Conservation (phyloP, 2,113 vertebrate species). For the Pedetes capensis region DNA sequence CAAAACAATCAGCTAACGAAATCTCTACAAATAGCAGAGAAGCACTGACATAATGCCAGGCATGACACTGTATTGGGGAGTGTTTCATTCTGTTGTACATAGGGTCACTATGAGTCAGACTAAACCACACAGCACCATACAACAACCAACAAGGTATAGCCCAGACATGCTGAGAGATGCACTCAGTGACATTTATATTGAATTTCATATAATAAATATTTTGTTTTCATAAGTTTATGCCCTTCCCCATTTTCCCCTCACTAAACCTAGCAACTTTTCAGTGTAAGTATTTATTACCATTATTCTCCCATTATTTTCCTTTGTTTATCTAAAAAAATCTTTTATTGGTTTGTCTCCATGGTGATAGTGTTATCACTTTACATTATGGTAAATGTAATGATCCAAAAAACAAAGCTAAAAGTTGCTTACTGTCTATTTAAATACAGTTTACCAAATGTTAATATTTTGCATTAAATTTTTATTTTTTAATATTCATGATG, state of each 20-base stretch:
- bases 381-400: background rate
- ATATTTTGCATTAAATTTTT: background rate
- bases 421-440: background rate
- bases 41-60: too few species aligned
- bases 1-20: too few species aligned
- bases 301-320: background rate
- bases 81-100: too few species aligned
- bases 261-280: background rate
- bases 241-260: background rate
- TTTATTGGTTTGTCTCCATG: background rate
- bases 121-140: too few species aligned
- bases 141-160: background rate
- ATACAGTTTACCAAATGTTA: background rate
- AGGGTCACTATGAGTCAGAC: too few species aligned
- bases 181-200: background rate
- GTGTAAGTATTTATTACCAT: background rate
- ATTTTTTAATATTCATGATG: background rate
- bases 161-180: background rate
- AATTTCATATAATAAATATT: background rate
- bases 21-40: too few species aligned
- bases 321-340: background rate
- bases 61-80: too few species aligned
- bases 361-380: background rate
- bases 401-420: background rate
- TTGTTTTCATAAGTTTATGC: background rate